These are phyloP conservation scores for Xanthia icteritia DNA, from an alignment of 2,888 invertebrate genomes.

Conservation along the genomic window DNA sequence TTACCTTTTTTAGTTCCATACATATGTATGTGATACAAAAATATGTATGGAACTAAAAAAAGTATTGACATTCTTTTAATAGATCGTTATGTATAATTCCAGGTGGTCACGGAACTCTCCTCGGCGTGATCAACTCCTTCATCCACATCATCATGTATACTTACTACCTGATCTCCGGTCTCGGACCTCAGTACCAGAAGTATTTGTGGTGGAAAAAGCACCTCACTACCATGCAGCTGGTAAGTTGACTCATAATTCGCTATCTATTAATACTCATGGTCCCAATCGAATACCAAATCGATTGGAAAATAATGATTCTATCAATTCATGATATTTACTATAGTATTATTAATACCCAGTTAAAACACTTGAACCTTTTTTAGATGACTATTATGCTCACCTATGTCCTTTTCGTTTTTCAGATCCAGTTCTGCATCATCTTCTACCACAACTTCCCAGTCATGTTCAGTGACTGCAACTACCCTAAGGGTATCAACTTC, in stretches of 20 bases:
- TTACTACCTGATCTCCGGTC: conserved; percentile 96
- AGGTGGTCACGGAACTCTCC: conserved; percentile 96
- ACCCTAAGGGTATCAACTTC: conserved; percentile 92
- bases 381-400: background rate
- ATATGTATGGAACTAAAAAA: background rate
- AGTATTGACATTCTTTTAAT: background rate
- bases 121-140: conserved; percentile 96
- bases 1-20: too few relatives aligned
- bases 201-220: conserved; percentile 99
- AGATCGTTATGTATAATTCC: conserved; percentile 5
- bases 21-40: background rate
- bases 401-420: conserved; percentile 33
- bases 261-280: background rate
- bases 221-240: conserved; percentile 96
- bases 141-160: conserved; percentile 98
- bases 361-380: background rate
- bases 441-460: conserved; percentile 92
- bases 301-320: background rate
- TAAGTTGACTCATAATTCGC: conserved; percentile 78
- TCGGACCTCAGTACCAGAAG: conserved; percentile 96
- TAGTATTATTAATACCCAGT: too few relatives aligned
- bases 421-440: conserved; percentile 93
- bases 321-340: too few relatives aligned
- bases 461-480: conserved; percentile 92
- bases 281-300: too few relatives aligned